Percentiles rank a stretch among this genome's conserved stretches.
These are phyloP conservation scores for Caenorhabditis sp. DNA, from an alignment of 2,888 invertebrate species.

Conservation along the genomic window DNA sequence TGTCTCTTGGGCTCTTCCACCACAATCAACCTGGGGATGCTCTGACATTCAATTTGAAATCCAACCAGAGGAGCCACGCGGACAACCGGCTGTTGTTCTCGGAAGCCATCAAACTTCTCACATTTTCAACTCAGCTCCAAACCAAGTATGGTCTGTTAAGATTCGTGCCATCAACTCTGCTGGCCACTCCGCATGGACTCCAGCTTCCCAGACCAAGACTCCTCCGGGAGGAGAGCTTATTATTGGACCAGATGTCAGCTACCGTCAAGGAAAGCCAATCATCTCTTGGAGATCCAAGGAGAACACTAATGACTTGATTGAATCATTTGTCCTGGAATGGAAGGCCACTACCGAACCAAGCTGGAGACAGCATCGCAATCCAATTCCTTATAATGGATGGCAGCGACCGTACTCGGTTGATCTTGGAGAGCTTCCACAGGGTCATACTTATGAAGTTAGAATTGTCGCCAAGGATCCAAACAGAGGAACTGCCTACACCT, in stretches of 20 bases:
- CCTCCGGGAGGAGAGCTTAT: constrained; percentile 80
- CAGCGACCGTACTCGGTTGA: constrained; percentile 82
- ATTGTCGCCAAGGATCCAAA: constrained; percentile 76
- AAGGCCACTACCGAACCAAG: constrained; percentile 72
- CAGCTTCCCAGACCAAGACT: constrained; percentile 74
- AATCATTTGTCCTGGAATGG: constrained; percentile 80
- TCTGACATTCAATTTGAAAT: constrained; percentile 76
- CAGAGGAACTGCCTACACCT: constrained; percentile 78
- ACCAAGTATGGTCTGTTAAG: constrained; percentile 79
- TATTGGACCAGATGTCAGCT: constrained; percentile 80
- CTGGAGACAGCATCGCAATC: constrained; percentile 79
- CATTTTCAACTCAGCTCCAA: constrained; percentile 80
- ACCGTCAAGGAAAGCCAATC: constrained; percentile 77
- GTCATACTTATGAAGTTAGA: constrained; percentile 77
- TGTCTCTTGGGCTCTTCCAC: constrained; percentile 75
- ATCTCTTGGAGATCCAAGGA: constrained; percentile 80
- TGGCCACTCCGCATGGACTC: constrained; percentile 81
- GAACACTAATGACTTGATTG: constrained; percentile 79
- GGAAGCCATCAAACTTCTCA: constrained; percentile 78
- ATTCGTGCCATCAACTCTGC: constrained; percentile 80
- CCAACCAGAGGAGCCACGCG: constrained; percentile 79
- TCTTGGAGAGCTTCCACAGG: constrained; percentile 79
- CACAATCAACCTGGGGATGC: constrained; percentile 78
- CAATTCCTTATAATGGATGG: constrained; percentile 79
- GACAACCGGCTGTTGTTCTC: constrained; percentile 73